Percentiles rank a stretch among this genome's conserved stretches.
These are phyloP conservation scores for Gallinago media DNA, from an alignment of 2,113 vertebrate genomes.

Conservation along the genomic window DNA sequence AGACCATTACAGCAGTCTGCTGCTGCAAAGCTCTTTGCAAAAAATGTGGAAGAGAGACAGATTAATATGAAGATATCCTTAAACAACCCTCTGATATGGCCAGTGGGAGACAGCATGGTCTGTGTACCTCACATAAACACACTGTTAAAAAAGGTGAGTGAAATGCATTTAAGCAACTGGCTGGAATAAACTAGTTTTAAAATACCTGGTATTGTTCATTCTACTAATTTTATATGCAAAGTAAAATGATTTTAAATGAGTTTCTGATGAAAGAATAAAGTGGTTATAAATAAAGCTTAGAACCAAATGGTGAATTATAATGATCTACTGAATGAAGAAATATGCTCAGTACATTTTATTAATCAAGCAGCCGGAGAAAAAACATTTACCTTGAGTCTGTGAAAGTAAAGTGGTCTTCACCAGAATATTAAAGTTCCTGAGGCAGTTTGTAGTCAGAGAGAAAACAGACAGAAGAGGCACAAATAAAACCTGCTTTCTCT, in stretches of 20 bases:
- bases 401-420: background rate
- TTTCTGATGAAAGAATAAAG: constrained; percentile 3
- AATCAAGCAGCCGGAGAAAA: background rate
- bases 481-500: background rate
- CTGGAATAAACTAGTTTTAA: background rate
- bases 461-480: background rate
- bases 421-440: background rate
- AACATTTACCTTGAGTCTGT: background rate
- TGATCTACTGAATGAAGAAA: background rate
- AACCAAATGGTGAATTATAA: background rate
- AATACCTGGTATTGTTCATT: background rate
- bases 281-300: background rate
- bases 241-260: background rate
- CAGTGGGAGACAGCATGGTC: background rate
- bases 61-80: background rate
- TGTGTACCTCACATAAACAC: background rate
- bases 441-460: background rate
- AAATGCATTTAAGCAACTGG: background rate
- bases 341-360: background rate
- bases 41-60: background rate
- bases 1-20: background rate
- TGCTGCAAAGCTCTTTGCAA: background rate
- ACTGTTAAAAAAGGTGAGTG: background rate
- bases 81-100: background rate
- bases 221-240: background rate